Evolutionary conservation across 92 coral and sea anemone genomes (phyloP), one percentile per base, ranked within the genome.

Genomic region (Palythoa caribaeorum): DNA sequence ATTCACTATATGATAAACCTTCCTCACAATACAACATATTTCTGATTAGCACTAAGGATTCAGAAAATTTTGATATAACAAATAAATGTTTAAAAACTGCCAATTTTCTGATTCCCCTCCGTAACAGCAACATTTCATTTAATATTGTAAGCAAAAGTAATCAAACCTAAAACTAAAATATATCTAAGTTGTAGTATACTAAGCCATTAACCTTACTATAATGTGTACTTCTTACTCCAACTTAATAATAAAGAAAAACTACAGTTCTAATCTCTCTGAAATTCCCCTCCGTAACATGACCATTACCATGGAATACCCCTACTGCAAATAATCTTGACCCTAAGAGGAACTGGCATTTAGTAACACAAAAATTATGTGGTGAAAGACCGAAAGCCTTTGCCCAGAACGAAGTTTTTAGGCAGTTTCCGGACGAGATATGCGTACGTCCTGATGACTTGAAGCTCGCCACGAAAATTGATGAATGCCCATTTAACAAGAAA

Each of bases 361-460:
- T 63, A 63, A 63, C 71, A 11, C 71, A 19, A 63, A 63, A 63
- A 63, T 63, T 63, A 63, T 63, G 19, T 63, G 71, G 71, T 63
- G 71, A 0, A 63, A 63, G 71, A 63, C 71, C 71, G 71, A 63
- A 63, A 11, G 71, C 71, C 71, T 63, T 63, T 63, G 71, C 71
- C 71, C 71, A 63, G 16, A 63, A 63, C 37, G 71, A 63, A 63
- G 20, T 63, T 12, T 53, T 53, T 53, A 53, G 3, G 59, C 14
- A 53, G 12, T n/a, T n/a, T n/a, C n/a, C n/a, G n/a, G n/a, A n/a
- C n/a, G n/a, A n/a, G n/a, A n/a, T 62, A 63, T 6, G 71, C 16
- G 20, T 63, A 15, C 71, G 71, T 12, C 19, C 20, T 63, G 71
- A 19, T 63, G 35, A 63, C 71, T 19, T 63, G 71, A 63, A 63